Evolutionary conservation across 1,140 invertebrate species (phyloP).

Genomic region (Drosophila miranda): DNA sequence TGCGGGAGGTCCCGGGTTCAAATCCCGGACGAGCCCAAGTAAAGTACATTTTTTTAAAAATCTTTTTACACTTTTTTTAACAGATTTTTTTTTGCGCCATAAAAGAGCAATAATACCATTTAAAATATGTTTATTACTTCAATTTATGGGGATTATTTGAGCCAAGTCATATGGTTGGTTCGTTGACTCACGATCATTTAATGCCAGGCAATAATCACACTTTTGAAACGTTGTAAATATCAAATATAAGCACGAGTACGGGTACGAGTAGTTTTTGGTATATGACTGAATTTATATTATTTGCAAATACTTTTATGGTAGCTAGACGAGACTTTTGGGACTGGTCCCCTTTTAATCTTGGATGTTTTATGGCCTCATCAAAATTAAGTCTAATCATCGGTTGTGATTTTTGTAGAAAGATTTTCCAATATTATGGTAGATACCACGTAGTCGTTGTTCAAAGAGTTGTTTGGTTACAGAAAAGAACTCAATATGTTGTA

Average conservation of each 20-base stretch:
- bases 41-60: conserved; percentile 12
- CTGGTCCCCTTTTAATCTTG: conserved; percentile 30
- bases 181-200: conserved; percentile 40
- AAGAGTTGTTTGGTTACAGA: too few species aligned
- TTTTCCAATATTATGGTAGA: conserved; percentile 6
- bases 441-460: too few species aligned
- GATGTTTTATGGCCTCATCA: conserved; percentile 56
- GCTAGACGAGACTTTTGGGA: conserved; percentile 25
- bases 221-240: conserved; percentile 34
- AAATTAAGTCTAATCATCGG: conserved; percentile 70
- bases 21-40: conserved; percentile 86
- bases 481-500: too few species aligned
- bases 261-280: not conserved
- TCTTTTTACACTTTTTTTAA: not conserved
- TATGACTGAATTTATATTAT: conserved; percentile 24
- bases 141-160: conserved; percentile 18
- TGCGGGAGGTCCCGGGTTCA: conserved; percentile 87
- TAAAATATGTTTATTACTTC: not conserved
- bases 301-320: conserved; percentile 38
- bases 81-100: too few species aligned
- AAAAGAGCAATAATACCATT: not conserved
- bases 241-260: not conserved
- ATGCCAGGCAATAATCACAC: conserved; percentile 29
- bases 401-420: conserved; percentile 54
- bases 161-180: conserved; percentile 11